Base-by-base conservation (phyloP, 1,140 invertebrate genomes). In the Camponotus pennsylvanicus region DNA sequence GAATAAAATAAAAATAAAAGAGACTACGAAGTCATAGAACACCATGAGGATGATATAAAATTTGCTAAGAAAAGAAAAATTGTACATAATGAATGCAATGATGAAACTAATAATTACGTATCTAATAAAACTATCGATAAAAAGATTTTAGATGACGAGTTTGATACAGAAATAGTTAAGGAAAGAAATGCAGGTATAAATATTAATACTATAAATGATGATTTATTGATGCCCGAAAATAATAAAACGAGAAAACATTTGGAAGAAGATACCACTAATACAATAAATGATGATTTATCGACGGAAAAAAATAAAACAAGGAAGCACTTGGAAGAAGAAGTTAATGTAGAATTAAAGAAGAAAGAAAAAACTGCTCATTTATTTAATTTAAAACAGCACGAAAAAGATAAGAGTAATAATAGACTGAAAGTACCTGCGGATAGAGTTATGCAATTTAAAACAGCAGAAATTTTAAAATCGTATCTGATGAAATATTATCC, bases 401-500 rank as follows among this genome's bases (percentile, higher is more conserved):
- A 49, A 9, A 21, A 49, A 9, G 27, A 27, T 34, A 78, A 70
- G 45, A 75, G 32, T 57, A 76, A 49, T 71, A 86, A 87, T 27
- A 88, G 32, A 63, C 1, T 45, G 59, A 71, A 55, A 59, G 85
- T 92, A 34, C 55, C 84, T 21, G 85, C 88, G 9, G 87, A 91
- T 55, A 92, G 90, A 86, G 88, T 63, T 2, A 86, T 75, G 7
- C 88, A 89, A 67, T 92, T 92, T 76, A 90, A 92, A 80, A 94
- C 92, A 34, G 92, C 90, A 40, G 80, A 89, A 79, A 89, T 94
- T 59, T 88, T 94, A 49, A 93, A 93, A 75, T 80, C 80, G 2
- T 91, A 93, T 78, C 77, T 94, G 18, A 92, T 91, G 92, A 92
- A 92, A 61, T 92, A 93, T 76, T 94, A 93, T 77, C 87, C 88